These are phyloP conservation scores for Nanorana parkeri DNA, from an alignment of 2,113 vertebrate species.

Conservation along the genomic window DNA sequence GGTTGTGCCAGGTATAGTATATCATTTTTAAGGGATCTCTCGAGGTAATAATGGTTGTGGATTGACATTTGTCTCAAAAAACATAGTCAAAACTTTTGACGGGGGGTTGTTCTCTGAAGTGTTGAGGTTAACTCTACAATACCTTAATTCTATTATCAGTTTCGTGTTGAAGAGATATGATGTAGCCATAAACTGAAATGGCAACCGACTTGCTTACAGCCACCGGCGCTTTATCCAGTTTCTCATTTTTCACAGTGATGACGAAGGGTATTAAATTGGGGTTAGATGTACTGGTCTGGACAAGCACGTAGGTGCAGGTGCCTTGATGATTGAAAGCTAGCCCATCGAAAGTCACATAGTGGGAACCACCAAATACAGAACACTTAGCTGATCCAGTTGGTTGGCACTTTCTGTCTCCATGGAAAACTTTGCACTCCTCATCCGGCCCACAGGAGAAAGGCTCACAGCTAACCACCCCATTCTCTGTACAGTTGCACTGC, in stretches of 20 bases:
- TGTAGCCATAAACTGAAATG: too few species aligned
- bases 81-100: too few species aligned
- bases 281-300: slow-evolving; percentile 59
- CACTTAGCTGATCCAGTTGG: slow-evolving; percentile 57
- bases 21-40: too few species aligned
- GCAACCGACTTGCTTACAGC: too few species aligned
- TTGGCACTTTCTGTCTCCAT: slow-evolving; percentile 66
- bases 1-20: too few species aligned
- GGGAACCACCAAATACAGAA: slow-evolving; percentile 67
- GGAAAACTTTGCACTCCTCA: slow-evolving; percentile 60
- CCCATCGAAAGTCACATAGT: slow-evolving; percentile 72
- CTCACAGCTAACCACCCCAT: slow-evolving; percentile 67
- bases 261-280: slow-evolving; percentile 64
- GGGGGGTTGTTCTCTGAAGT: too few species aligned
- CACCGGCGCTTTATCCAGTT: slow-evolving; percentile 60
- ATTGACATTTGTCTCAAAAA: too few species aligned
- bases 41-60: too few species aligned
- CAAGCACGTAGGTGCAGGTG: slow-evolving; percentile 71
- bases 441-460: slow-evolving; percentile 59
- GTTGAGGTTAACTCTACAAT: too few species aligned
- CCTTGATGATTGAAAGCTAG: slow-evolving; percentile 69
- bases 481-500: slow-evolving; percentile 62
- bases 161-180: too few species aligned
- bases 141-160: too few species aligned
- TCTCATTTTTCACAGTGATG: slow-evolving; percentile 70